A percentile compares a stretch with the other conserved stretches of the same genome.
These are phyloP conservation scores for Sylvilagus bachmani DNA, from an alignment of 2,113 vertebrate genomes.

Conservation along the genomic window DNA sequence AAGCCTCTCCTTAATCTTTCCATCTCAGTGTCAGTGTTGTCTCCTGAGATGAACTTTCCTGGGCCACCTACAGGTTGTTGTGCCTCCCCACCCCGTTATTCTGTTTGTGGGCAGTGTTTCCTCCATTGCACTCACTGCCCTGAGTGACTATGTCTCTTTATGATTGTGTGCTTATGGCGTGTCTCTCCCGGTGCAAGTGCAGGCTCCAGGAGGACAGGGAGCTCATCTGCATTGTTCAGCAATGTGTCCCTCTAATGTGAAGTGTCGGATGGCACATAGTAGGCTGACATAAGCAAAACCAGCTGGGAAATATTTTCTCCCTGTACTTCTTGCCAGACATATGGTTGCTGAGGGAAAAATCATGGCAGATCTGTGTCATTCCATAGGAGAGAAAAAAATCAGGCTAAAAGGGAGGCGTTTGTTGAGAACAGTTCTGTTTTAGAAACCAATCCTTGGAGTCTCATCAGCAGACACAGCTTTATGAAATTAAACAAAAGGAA, in stretches of 20 bases:
- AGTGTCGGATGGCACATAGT: slow-evolving; percentile 73
- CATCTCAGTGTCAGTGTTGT: neutral
- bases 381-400: slow-evolving; percentile 42
- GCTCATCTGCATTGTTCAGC: slow-evolving; percentile 3
- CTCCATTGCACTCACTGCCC: neutral
- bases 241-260: slow-evolving; percentile 9
- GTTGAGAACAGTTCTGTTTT: slow-evolving; percentile 79
- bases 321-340: slow-evolving; percentile 74
- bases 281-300: slow-evolving; percentile 75
- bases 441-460: slow-evolving; percentile 74
- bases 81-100: neutral
- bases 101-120: slow-evolving; percentile 5
- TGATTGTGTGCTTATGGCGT: slow-evolving; percentile 20
- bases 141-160: slow-evolving; percentile 35
- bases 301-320: slow-evolving; percentile 77
- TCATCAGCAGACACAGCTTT: slow-evolving; percentile 66
- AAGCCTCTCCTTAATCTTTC: slow-evolving; percentile 21
- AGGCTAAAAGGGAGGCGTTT: slow-evolving; percentile 67
- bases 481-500: slow-evolving; percentile 72
- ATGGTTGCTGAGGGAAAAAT: slow-evolving; percentile 72
- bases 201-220: slow-evolving; percentile 67
- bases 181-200: slow-evolving; percentile 36
- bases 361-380: slow-evolving; percentile 78
- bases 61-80: neutral
- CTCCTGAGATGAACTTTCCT: neutral